phyloP scores from a whole-genome alignment of 2,113 vertebrate species.

The Hemibagrus wyckioides region DNA sequence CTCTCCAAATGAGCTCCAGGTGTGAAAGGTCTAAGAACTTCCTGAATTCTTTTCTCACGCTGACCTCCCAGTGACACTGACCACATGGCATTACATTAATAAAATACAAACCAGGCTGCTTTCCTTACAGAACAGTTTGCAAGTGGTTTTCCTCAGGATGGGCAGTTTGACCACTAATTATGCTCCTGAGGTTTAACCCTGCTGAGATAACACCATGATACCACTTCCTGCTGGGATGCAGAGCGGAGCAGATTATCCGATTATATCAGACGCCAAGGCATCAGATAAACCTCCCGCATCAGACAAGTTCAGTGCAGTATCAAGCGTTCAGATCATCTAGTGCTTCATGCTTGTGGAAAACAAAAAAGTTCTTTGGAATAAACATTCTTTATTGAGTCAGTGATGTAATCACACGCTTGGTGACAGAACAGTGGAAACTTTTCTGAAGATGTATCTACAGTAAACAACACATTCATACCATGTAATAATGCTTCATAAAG shows the following conservation, averaged over 20 bases:
- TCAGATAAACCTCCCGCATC: neutral
- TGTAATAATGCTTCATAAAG: neutral
- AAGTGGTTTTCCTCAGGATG: neutral
- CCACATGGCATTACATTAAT: neutral
- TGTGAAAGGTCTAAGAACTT: too few relatives aligned
- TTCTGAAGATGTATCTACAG: too few relatives aligned
- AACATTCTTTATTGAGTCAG: too few relatives aligned
- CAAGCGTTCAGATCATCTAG: neutral
- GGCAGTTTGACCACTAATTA: constrained; percentile 14
- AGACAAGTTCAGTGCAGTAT: neutral
- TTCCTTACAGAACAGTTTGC: neutral
- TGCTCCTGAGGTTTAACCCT: neutral
- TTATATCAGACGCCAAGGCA: neutral
- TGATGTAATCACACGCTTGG: neutral
- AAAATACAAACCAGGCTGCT: neutral
- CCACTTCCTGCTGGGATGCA: neutral
- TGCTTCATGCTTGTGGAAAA: too few relatives aligned
- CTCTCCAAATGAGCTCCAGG: too few relatives aligned
- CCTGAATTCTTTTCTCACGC: neutral
- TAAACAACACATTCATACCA: too few relatives aligned
- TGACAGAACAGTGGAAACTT: neutral
- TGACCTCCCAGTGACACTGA: neutral
- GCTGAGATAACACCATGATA: neutral
- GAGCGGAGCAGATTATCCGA: neutral
- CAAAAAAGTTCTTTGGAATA: neutral